Conservation (phyloP, 2,113 vertebrate species). For the Leucopternis melanops region DNA sequence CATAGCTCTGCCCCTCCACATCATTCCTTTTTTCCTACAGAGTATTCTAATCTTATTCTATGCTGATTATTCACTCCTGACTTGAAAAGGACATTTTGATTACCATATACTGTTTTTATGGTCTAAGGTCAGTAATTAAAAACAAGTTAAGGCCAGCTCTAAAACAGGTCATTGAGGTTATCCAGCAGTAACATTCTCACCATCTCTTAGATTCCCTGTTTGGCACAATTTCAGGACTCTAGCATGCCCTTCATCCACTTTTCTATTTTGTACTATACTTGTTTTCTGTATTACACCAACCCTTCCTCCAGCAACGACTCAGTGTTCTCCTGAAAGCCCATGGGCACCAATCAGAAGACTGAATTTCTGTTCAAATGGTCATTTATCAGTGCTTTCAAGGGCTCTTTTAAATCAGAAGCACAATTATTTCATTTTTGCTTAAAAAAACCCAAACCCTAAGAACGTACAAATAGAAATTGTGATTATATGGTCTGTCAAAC, state of each 20-base stretch:
- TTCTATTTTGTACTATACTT: not conserved
- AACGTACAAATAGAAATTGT: not conserved
- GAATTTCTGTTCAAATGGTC: not conserved
- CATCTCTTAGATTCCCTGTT: not conserved
- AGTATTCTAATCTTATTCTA: not conserved
- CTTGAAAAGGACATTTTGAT: not conserved
- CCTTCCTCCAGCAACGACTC: not conserved
- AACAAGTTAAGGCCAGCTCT: not conserved
- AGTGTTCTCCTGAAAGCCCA: not conserved
- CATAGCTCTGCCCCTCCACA: not conserved
- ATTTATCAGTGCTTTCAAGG: not conserved
- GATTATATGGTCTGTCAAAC: not conserved
- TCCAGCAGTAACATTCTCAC: not conserved
- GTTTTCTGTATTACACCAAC: not conserved
- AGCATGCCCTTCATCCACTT: not conserved
- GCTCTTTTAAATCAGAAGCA: not conserved
- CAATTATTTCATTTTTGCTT: not conserved
- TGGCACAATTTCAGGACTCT: not conserved
- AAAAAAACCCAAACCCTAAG: no score
- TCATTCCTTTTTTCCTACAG: accelerated
- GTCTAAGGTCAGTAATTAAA: not conserved
- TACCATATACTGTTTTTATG: not conserved
- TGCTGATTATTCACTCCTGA: not conserved
- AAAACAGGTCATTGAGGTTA: not conserved
- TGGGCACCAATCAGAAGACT: not conserved